Evolutionary conservation across 1,140 invertebrate species (phyloP).

Genomic region (Gonioctena quinquepunctata): DNA sequence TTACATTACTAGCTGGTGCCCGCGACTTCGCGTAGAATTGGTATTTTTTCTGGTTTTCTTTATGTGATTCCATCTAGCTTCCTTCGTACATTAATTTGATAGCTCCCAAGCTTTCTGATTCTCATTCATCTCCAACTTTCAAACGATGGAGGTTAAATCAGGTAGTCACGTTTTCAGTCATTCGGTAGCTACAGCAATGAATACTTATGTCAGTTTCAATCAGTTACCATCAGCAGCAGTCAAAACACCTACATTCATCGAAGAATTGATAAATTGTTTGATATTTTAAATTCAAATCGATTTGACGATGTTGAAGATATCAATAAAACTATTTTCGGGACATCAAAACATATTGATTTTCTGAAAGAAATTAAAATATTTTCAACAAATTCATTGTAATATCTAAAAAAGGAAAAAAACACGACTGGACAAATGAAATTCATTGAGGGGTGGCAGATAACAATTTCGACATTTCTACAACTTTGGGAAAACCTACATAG

Average conservation of each 20-base stretch:
- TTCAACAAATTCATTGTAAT: conserved; percentile 10
- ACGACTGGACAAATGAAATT: conserved; percentile 13
- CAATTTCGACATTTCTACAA: neutral
- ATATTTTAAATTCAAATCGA: conserved; percentile 29
- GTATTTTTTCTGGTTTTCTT: too few species aligned
- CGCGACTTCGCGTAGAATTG: too few species aligned
- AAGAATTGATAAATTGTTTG: conserved; percentile 36
- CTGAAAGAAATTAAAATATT: neutral
- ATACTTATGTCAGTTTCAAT: conserved; percentile 32
- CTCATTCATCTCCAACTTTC: too few species aligned
- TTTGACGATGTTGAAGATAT: conserved; percentile 2
- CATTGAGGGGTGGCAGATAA: conserved; percentile 16
- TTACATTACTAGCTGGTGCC: too few species aligned
- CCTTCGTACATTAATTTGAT: too few species aligned
- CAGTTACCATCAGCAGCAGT: conserved; percentile 23
- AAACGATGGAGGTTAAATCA: conserved; percentile 27
- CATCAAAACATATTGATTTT: conserved; percentile 1
- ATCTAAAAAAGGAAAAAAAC: conserved; percentile 11
- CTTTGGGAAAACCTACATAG: conserved; percentile 20
- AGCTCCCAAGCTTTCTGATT: too few species aligned
- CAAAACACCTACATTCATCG: conserved; percentile 26
- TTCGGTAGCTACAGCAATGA: conserved; percentile 21
- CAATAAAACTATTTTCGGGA: neutral
- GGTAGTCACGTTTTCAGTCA: conserved; percentile 27
- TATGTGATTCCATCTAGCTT: too few species aligned